Percentiles rank a stretch among this genome's conserved stretches.
Conservation (phyloP, 2,888 invertebrate species). For the Pristionchus arcanus region DNA sequence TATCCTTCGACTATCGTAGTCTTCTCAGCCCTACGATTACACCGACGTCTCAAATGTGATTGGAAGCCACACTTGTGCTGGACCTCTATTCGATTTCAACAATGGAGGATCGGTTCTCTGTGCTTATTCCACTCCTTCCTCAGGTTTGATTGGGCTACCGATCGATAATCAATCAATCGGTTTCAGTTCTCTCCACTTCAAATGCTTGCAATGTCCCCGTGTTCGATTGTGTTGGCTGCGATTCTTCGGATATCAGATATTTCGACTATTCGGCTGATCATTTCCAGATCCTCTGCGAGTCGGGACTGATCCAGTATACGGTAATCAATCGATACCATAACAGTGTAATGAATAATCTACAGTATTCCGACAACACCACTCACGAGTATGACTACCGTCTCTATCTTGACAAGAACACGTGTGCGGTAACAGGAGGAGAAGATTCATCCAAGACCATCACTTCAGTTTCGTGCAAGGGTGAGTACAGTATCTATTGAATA, state of each 20-base stretch:
- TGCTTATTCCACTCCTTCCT: background rate
- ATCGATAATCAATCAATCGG: background rate
- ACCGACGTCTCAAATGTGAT: background rate
- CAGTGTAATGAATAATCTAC: background rate
- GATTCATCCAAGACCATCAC: background rate
- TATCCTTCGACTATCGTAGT: background rate
- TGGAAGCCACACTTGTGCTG: background rate
- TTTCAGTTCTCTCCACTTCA: conserved; percentile 15
- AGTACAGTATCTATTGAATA: background rate
- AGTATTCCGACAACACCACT: conserved; percentile 7
- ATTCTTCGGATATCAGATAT: background rate
- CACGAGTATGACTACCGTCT: background rate
- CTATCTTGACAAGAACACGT: background rate
- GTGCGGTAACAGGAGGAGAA: background rate
- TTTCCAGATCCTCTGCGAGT: background rate
- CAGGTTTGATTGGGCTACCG: background rate
- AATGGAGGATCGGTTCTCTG: background rate
- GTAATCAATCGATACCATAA: background rate
- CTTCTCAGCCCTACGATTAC: background rate
- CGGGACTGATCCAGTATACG: conserved; percentile 10
- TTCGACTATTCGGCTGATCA: background rate
- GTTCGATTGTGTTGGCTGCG: background rate
- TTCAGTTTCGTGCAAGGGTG: conserved; percentile 19
- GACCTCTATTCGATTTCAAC: background rate
- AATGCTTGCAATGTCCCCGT: conserved; percentile 13